Conservation (phyloP, 2,888 invertebrate species). For the Sphaerophoria taeniata region DNA sequence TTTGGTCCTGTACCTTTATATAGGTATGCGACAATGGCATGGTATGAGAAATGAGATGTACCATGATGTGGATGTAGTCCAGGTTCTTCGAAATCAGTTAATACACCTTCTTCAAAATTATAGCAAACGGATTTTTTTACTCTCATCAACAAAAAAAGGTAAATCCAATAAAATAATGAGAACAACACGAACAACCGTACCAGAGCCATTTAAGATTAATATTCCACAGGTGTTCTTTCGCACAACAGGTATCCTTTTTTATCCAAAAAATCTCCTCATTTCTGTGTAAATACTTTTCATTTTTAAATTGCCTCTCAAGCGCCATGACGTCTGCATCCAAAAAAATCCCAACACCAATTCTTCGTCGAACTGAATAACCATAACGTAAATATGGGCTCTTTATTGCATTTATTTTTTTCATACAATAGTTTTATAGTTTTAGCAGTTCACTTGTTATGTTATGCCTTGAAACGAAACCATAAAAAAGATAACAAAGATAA, state of each 20-base stretch:
- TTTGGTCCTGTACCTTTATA: too few species aligned
- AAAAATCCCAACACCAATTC: background rate
- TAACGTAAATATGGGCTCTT: background rate
- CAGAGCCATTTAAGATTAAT: constrained; percentile 18
- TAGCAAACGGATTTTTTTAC: too few species aligned
- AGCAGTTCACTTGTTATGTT: constrained; percentile 62
- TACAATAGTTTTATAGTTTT: constrained; percentile 63
- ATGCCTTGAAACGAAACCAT: constrained; percentile 32
- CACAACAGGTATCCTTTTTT: constrained; percentile 48
- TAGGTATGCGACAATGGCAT: too few species aligned
- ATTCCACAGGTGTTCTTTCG: constrained; percentile 63
- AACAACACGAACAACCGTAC: constrained; percentile 11
- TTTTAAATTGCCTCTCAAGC: constrained; percentile 56
- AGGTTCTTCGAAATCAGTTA: too few species aligned
- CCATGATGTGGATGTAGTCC: too few species aligned
- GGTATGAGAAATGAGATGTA: too few species aligned
- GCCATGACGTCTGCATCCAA: constrained; percentile 71
- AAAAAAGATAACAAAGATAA: constrained; percentile 26
- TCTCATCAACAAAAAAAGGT: constrained; percentile 12
- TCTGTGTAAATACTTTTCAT: constrained; percentile 14
- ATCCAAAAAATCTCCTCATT: background rate
- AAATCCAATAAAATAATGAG: constrained; percentile 69
- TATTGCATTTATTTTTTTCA: constrained; percentile 28
- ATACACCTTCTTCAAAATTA: too few species aligned
- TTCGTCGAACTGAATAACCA: background rate